phyloP scores from a whole-genome alignment of 2,113 vertebrate species.

The Macquaria australasica region DNA sequence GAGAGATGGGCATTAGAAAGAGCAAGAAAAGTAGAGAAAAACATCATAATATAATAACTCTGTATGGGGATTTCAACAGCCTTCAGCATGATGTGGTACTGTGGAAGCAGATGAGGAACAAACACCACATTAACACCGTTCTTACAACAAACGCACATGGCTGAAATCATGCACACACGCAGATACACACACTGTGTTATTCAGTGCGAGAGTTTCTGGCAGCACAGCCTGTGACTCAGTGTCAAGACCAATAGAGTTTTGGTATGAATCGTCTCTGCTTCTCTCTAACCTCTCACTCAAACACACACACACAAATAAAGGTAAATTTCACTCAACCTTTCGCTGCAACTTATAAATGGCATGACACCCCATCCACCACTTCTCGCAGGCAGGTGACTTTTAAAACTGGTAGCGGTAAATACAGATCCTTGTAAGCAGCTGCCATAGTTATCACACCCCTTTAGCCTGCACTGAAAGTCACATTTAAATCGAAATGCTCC shows the following conservation, averaged over 20 bases:
- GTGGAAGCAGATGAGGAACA: not conserved
- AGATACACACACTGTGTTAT: conserved; percentile 3
- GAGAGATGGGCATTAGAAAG: not conserved
- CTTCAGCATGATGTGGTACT: not conserved
- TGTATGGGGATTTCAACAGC: not conserved
- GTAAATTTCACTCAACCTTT: not conserved
- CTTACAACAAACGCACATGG: not conserved
- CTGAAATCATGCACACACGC: not conserved
- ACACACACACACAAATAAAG: not conserved
- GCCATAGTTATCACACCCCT: not conserved
- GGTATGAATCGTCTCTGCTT: conserved; percentile 48
- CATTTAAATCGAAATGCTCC: not conserved
- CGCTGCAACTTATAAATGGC: not conserved
- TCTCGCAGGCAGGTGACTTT: not conserved
- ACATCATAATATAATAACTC: not conserved
- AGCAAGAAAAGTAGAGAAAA: not conserved
- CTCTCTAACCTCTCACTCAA: conserved; percentile 4
- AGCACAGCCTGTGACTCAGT: conserved; percentile 25
- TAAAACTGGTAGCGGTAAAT: not conserved
- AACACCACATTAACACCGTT: not conserved
- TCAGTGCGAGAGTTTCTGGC: conserved; percentile 12
- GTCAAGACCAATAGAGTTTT: conserved; percentile 33
- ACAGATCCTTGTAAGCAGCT: not conserved
- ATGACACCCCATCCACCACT: not conserved
- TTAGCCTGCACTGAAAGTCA: not conserved